Conservation (phyloP, 2,797 vertebrate genomes). For the Siniperca scherzeri region DNA sequence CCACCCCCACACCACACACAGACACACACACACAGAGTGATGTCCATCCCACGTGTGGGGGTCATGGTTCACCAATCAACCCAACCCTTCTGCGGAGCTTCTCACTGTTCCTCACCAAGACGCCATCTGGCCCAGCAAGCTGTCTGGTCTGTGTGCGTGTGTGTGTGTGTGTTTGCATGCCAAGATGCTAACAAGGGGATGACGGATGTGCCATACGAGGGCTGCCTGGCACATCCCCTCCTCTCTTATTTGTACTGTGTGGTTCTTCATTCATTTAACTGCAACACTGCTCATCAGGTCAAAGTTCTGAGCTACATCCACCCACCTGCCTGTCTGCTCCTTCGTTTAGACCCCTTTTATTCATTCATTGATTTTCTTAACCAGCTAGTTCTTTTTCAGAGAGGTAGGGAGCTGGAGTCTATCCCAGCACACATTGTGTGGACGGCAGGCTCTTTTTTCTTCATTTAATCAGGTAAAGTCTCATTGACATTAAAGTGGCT, state of each 20-base stretch:
- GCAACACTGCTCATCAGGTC: conserved; percentile 43
- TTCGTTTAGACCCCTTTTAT: conserved; percentile 17
- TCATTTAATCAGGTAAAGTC: neutral
- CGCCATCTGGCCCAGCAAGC: conserved; percentile 81
- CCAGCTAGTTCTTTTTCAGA: neutral
- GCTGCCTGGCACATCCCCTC: conserved; percentile 44
- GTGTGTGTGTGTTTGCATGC: conserved; percentile 40
- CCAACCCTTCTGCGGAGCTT: conserved; percentile 57
- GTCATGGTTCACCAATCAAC: conserved; percentile 73
- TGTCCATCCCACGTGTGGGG: conserved; percentile 54
- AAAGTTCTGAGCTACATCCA: conserved; percentile 30
- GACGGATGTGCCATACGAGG: conserved; percentile 65
- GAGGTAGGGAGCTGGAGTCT: neutral
- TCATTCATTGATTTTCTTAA: conserved; percentile 56
- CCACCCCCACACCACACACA: conserved; percentile 42
- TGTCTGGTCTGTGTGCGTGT: conserved; percentile 53
- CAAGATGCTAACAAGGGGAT: conserved; percentile 76
- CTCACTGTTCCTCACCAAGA: conserved; percentile 70
- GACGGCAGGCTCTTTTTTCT: neutral
- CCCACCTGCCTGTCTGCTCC: conserved; percentile 19
- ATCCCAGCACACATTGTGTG: conserved; percentile 32
- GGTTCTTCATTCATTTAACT: conserved; percentile 38
- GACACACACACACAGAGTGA: conserved; percentile 34
- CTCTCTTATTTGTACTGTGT: conserved; percentile 38
- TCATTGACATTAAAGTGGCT: neutral